Evolutionary conservation across 2,888 invertebrate genomes (phyloP).

Genomic region (Baronia brevicornis): DNA sequence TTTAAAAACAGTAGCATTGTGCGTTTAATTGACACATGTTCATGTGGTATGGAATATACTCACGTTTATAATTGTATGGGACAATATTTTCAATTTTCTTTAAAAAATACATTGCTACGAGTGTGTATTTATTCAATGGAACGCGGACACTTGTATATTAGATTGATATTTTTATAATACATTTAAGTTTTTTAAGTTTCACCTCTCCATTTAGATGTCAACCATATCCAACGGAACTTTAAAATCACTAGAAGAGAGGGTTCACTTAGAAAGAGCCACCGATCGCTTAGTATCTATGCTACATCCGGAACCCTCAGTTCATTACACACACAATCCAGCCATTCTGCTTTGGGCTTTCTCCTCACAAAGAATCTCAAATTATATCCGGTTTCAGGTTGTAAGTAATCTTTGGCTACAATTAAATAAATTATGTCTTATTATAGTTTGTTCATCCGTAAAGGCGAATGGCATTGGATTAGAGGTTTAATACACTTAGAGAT

Average conservation of each 20-base stretch:
- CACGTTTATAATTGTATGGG: too few species aligned
- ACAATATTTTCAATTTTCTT: too few species aligned
- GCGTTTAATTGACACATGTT: too few species aligned
- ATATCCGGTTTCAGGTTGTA: slow-evolving; percentile 47
- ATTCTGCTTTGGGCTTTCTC: slow-evolving; percentile 59
- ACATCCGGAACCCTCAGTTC: slow-evolving; percentile 42
- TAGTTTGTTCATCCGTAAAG: too few species aligned
- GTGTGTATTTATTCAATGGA: not conserved
- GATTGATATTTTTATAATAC: slow-evolving; percentile 3
- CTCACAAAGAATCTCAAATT: slow-evolving; percentile 46
- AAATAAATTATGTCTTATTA: slow-evolving; percentile 1
- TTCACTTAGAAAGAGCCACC: slow-evolving; percentile 55
- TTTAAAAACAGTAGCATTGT: too few species aligned
- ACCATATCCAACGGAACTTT: slow-evolving; percentile 51
- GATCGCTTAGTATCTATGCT: slow-evolving; percentile 45
- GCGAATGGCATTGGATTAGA: too few species aligned
- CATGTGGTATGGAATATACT: too few species aligned
- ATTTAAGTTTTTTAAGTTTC: not conserved
- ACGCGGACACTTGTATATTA: not conserved
- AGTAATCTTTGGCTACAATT: slow-evolving; percentile 24
- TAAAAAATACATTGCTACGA: too few species aligned
- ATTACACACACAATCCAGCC: slow-evolving; percentile 62
- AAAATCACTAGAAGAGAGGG: slow-evolving; percentile 47
- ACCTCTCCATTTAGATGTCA: slow-evolving; percentile 43
- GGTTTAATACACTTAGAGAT: too few species aligned